Evolutionary conservation across 2,888 invertebrate genomes (phyloP), one percentile per base, ranked within the genome.

Genomic region (Corbicula japonica): DNA sequence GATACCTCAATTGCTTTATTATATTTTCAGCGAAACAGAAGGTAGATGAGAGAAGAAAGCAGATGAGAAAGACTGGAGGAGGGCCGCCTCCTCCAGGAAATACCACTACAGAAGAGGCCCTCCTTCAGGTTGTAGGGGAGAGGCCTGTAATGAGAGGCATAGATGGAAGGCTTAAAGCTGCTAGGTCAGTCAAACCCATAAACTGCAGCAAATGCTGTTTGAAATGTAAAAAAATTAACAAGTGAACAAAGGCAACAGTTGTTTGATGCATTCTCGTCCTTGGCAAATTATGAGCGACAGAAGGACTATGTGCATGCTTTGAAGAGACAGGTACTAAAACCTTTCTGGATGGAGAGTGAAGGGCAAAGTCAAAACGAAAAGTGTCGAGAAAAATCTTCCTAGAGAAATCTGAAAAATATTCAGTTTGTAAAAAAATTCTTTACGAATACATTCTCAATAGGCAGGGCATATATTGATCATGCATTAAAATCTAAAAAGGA

Each of bases 391-490:
- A 41, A 18, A 12, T 41, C 15, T 41, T 15, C 10, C 41, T 41
- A 12, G 41, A 41, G 18, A 18, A 12, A 12, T 10, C 10, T 15
- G 41, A 41, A 10, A 41, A n/a, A n/a, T n/a, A n/a, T n/a, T n/a
- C n/a, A n/a, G n/a, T n/a, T n/a, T n/a, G n/a, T n/a, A n/a, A n/a
- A n/a, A n/a, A n/a, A n/a, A n/a, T n/a, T n/a, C n/a, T n/a, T n/a
- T n/a, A n/a, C n/a, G n/a, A n/a, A n/a, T n/a, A n/a, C n/a, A n/a
- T n/a, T n/a, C n/a, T 41, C 12, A 12, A 41, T 41, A 41, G 41
- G 41, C 41, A 41, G 18, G 41, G 41, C 41, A 41, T 41, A 41
- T 41, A 41, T 41, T 41, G 41, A 41, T 41, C 41, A 41, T 41
- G 41, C 41, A 41, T 12, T 41, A 18, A 41, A 41, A 41, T 41